Evolutionary conservation across 53 echinoderm and acorn worm species (phyloP), one percentile per base, ranked within the genome.

Genomic region (Temnopleurus reevesii): DNA sequence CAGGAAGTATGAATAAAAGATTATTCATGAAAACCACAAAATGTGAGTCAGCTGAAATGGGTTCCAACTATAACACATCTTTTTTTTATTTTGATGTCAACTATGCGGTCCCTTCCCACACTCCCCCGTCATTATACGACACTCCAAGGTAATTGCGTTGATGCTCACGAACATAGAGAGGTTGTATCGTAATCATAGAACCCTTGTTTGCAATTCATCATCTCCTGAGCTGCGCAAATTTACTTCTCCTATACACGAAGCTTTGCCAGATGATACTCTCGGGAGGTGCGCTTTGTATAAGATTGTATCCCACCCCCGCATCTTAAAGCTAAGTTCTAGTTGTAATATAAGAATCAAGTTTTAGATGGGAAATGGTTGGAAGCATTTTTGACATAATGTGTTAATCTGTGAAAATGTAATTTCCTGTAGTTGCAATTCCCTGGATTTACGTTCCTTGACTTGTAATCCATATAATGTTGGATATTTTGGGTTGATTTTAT

Each of bases 141-240:
- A 33, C 63, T 63, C 63, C 15, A 63, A 63, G 63, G 63, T 63
- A 63, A 33, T 63, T 63, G 63, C 34, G 63, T 63, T 63, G 63
- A 63, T 63, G 63, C 15, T 63, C 63, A 63, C 63, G 63, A 31
- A 63, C 18, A 33, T 30, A 17, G 18, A 1, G n/a, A 5, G 30
- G 34, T 34, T 63, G 31, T 31, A 63, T 63, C 63, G 63, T 34
- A 33, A 63, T 33, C 63, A 63, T 33, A 30, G 34, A 33, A 63
- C 31, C 33, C 63, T 63, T 63, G 63, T 63, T 63, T 63, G 63
- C 63, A 63, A 63, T 63, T 63, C 63, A 63, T 63, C 63, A 63
- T 63, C 17, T 63, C 63, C 33, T 17, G 63, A 15, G 63, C 17
- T 17, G 63, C 63, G 5, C 34, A 30, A 63, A 63, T 63, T 63